A percentile compares a stretch with the other conserved stretches of the same genome.
phyloP scores from a whole-genome alignment of 2,797 vertebrate species.

The Ceyx erithaca region DNA sequence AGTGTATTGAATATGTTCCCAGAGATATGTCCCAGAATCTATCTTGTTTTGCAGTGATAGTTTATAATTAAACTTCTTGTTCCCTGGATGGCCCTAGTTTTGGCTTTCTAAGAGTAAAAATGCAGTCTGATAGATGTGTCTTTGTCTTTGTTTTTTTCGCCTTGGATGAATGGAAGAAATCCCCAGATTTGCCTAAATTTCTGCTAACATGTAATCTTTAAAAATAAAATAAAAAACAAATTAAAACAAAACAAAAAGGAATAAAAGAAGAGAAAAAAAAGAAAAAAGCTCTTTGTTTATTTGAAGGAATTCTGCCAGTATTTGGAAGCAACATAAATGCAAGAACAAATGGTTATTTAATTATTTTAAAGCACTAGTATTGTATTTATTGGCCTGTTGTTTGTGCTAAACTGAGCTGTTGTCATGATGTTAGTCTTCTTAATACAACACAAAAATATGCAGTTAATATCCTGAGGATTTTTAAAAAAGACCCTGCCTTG shows the following conservation, averaged over 20 bases:
- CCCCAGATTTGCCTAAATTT: neutral
- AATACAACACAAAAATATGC: conserved; percentile 20
- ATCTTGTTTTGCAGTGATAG: conserved; percentile 1
- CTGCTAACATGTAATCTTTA: conserved; percentile 14
- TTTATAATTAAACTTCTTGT: conserved; percentile 30
- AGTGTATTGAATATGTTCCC: neutral
- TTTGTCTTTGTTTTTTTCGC: neutral
- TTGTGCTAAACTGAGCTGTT: conserved; percentile 44
- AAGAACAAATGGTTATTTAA: conserved; percentile 37
- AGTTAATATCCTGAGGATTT: conserved; percentile 42
- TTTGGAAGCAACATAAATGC: conserved; percentile 42
- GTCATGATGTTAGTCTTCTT: conserved; percentile 36
- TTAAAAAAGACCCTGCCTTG: neutral
- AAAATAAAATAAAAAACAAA: neutral
- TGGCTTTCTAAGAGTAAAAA: conserved; percentile 10
- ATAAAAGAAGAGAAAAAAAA: neutral
- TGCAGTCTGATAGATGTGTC: neutral
- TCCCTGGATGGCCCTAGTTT: neutral
- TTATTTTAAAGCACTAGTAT: conserved; percentile 33
- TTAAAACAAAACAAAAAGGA: neutral
- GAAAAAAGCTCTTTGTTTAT: conserved; percentile 14
- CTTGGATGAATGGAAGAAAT: conserved; percentile 24
- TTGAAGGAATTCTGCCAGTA: conserved; percentile 36
- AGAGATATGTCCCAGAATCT: neutral
- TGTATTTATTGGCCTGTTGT: conserved; percentile 48